These are phyloP conservation scores for Lampris megalopsis DNA, from an alignment of 2,113 vertebrate species.

Conservation along the genomic window DNA sequence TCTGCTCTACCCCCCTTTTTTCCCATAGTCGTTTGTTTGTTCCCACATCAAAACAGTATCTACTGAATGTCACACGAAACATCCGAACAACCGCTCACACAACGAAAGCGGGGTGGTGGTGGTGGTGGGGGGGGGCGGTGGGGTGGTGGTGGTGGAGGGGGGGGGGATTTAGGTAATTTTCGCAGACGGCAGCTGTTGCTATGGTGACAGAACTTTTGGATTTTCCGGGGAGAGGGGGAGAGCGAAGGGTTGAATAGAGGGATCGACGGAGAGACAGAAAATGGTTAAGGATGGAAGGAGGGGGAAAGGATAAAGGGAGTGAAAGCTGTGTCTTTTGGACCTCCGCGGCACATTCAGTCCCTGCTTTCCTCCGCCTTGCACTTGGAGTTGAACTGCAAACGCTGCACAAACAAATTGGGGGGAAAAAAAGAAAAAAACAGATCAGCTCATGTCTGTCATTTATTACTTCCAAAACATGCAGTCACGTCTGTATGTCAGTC, in stretches of 20 bases:
- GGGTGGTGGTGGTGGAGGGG: constrained; percentile 43
- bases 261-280: constrained; percentile 55
- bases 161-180: constrained; percentile 82
- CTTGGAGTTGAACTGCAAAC: no score
- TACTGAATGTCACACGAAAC: constrained; percentile 57
- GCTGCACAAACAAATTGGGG: no score
- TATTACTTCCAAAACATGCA: not conserved
- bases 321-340: constrained; percentile 5
- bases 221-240: constrained; percentile 62
- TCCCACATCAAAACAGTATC: constrained; percentile 59
- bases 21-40: constrained; percentile 47
- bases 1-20: not conserved
- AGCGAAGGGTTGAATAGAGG: constrained; percentile 65
- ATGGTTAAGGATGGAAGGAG: constrained; percentile 30
- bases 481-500: not conserved
- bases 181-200: constrained; percentile 83
- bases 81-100: constrained; percentile 25
- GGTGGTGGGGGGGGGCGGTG: no score
- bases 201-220: constrained; percentile 84
- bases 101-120: constrained; percentile 63
- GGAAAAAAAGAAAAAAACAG: no score
- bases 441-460: not conserved
- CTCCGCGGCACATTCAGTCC: not conserved
- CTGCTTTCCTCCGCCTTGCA: not conserved
- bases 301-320: not conserved